Conservation (phyloP, 2,113 vertebrate genomes). For the Varanus salvator region DNA sequence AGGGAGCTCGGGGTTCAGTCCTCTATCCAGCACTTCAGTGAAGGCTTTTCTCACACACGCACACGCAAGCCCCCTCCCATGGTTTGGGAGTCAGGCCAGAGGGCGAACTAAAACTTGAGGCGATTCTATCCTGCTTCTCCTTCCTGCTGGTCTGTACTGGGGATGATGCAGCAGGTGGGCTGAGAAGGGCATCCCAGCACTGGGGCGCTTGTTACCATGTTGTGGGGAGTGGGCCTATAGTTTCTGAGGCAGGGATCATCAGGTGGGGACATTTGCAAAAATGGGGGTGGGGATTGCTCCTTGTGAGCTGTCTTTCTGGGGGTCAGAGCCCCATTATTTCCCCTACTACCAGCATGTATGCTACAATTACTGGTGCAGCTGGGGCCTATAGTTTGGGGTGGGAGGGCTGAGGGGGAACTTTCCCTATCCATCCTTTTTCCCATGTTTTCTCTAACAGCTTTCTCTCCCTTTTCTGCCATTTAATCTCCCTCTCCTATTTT, state of each 20-base stretch:
- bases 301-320: conserved; percentile 7
- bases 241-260: neutral
- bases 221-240: neutral
- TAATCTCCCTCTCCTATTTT: neutral
- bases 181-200: neutral
- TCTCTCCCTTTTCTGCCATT: neutral
- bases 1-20: neutral
- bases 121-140: neutral
- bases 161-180: neutral
- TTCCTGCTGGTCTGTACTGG: neutral
- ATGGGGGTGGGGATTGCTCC: neutral
- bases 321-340: conserved; percentile 6
- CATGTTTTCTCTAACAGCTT: neutral
- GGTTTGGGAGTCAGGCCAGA: neutral
- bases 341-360: conserved; percentile 24
- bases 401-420: neutral
- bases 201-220: neutral
- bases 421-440: neutral
- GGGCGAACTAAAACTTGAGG: neutral
- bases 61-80: neutral
- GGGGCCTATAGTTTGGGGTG: neutral
- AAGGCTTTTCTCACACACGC: neutral
- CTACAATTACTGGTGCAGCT: neutral
- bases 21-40: conserved; percentile 20
- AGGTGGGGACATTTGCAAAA: neutral